These are phyloP conservation scores for Sinosuthora webbiana DNA, from an alignment of 2,113 vertebrate genomes.

Conservation along the genomic window DNA sequence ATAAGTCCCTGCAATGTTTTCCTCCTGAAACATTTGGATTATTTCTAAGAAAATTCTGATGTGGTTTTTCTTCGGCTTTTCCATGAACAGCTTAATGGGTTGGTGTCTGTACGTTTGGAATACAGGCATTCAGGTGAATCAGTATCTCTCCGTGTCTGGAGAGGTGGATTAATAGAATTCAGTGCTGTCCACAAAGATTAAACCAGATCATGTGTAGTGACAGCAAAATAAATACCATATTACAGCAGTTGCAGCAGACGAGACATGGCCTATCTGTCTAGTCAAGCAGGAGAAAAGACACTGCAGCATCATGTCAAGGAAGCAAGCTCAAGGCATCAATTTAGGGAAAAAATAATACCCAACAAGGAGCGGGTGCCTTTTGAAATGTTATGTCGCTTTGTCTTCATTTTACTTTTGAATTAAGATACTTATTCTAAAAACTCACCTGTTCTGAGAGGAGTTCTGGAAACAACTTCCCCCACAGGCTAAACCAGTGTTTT, in stretches of 20 bases:
- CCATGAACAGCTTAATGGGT: neutral
- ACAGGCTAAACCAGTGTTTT: neutral
- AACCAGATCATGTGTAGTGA: slow-evolving; percentile 17
- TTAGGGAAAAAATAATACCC: neutral
- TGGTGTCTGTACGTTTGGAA: neutral
- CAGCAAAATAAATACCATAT: slow-evolving; percentile 29
- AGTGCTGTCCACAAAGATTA: slow-evolving; percentile 2
- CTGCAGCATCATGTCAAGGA: neutral
- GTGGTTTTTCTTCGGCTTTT: neutral
- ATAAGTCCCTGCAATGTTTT: neutral
- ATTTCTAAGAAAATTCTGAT: neutral
- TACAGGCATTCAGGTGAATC: neutral
- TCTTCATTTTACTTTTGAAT: neutral
- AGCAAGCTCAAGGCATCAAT: neutral
- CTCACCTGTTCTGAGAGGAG: neutral
- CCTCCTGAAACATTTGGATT: neutral
- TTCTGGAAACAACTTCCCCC: neutral
- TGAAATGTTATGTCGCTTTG: neutral
- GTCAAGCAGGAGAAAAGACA: slow-evolving; percentile 35
- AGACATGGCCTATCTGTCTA: slow-evolving; percentile 9
- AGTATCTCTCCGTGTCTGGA: neutral
- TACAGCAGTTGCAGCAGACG: neutral
- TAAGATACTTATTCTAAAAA: neutral
- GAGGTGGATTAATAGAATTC: slow-evolving; percentile 27
- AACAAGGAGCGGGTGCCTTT: neutral